These are phyloP conservation scores for Frankliniella fusca DNA, from an alignment of 2,888 invertebrate species.

Conservation along the genomic window DNA sequence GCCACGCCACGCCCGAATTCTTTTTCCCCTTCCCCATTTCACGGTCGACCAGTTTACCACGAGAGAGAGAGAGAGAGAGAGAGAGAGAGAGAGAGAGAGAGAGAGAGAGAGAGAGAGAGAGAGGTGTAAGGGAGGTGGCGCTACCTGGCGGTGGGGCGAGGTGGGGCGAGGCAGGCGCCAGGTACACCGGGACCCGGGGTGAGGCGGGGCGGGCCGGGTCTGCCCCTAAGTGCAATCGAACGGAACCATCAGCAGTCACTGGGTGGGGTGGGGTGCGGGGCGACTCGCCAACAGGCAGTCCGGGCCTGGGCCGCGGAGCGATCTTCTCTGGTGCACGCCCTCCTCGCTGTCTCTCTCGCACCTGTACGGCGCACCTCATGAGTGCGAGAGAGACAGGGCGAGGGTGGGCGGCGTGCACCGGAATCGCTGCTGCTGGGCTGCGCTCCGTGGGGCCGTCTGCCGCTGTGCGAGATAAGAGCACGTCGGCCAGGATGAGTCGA, in stretches of 20 bases:
- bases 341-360: too few relatives aligned
- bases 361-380: too few relatives aligned
- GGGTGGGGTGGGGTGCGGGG: too few relatives aligned
- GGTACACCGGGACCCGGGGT: conserved; percentile 41
- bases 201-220: conserved; percentile 68
- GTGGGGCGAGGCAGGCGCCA: conserved; percentile 36
- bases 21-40: not conserved
- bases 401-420: too few relatives aligned
- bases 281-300: too few relatives aligned
- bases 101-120: not conserved
- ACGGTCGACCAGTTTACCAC: not conserved
- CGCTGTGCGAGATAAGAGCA: too few relatives aligned
- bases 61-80: conserved; percentile 5
- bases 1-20: not conserved
- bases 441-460: too few relatives aligned
- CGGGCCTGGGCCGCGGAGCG: too few relatives aligned
- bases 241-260: conserved; percentile 16
- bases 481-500: too few relatives aligned
- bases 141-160: conserved; percentile 28
- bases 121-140: conserved; percentile 8
- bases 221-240: conserved; percentile 83
- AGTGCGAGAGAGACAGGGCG: too few relatives aligned
- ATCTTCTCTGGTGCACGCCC: too few relatives aligned
- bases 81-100: conserved; percentile 9
- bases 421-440: too few relatives aligned